These are phyloP conservation scores for Anguilla japonica DNA, from an alignment of 2,113 vertebrate genomes.

Conservation along the genomic window DNA sequence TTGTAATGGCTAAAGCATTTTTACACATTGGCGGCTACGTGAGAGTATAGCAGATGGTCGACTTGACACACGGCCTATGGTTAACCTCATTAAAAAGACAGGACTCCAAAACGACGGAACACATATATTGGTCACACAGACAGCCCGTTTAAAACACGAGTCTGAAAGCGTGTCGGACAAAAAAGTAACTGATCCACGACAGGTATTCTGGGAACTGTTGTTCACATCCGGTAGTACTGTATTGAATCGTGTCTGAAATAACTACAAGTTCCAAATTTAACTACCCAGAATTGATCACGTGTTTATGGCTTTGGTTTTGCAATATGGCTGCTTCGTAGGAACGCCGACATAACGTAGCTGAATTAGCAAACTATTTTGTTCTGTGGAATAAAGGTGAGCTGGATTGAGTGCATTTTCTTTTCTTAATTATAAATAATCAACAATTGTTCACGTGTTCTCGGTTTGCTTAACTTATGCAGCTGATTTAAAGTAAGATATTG, in stretches of 20 bases:
- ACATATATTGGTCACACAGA: background rate
- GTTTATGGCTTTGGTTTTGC: background rate
- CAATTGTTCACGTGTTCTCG: background rate
- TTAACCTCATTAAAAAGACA: background rate
- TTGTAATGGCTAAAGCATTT: background rate
- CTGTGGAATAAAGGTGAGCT: slow-evolving; percentile 27
- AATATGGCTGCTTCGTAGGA: slow-evolving; percentile 64
- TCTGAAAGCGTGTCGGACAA: background rate
- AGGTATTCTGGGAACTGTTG: slow-evolving; percentile 48
- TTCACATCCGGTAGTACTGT: background rate
- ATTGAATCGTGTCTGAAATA: background rate
- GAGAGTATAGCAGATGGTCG: background rate
- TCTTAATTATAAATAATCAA: background rate
- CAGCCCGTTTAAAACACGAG: background rate
- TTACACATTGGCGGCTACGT: background rate
- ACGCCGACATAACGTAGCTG: slow-evolving; percentile 45
- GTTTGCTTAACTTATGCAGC: background rate
- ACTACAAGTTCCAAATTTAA: slow-evolving; percentile 61
- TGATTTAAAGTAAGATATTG: background rate
- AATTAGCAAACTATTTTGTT: background rate
- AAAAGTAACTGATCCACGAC: background rate
- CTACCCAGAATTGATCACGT: slow-evolving; percentile 14
- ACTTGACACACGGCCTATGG: background rate
- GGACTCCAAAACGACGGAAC: background rate
- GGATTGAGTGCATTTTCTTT: background rate